These are phyloP conservation scores for Mya arenaria DNA, from an alignment of 1,140 invertebrate genomes.

Conservation along the genomic window DNA sequence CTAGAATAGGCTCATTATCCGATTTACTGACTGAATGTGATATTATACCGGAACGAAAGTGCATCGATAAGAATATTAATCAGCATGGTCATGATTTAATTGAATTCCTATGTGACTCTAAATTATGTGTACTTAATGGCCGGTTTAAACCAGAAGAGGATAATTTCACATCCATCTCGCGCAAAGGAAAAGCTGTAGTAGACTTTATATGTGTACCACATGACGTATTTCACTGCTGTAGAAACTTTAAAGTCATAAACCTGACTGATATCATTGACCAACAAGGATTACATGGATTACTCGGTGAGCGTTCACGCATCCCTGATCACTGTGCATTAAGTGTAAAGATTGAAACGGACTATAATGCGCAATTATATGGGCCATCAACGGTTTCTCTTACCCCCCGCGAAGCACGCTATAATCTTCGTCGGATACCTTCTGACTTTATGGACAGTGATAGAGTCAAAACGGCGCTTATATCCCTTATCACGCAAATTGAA, in stretches of 20 bases:
- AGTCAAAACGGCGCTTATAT: not conserved
- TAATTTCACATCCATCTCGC: slow-evolving; percentile 1
- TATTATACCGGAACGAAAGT: not conserved
- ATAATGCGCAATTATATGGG: no score
- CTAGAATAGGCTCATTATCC: not conserved
- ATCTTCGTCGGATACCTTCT: not conserved
- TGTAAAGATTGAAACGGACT: no score
- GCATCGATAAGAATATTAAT: slow-evolving; percentile 29
- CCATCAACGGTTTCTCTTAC: no score
- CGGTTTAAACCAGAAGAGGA: not conserved
- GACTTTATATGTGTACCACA: slow-evolving; percentile 37
- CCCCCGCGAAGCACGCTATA: not conserved
- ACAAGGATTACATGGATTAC: not conserved
- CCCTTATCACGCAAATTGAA: slow-evolving; percentile 15
- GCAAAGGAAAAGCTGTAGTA: slow-evolving; percentile 14
- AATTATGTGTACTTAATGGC: slow-evolving; percentile 14
- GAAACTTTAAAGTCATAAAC: slow-evolving; percentile 7
- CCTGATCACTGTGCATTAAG: slow-evolving; percentile 25
- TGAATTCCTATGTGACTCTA: slow-evolving; percentile 40
- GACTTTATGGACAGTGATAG: slow-evolving; percentile 25
- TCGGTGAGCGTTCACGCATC: slow-evolving; percentile 6
- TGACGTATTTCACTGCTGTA: not conserved
- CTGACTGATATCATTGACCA: not conserved
- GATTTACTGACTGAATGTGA: not conserved
- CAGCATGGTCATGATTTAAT: slow-evolving; percentile 40